phyloP scores from a whole-genome alignment of 2,888 invertebrate species.

The Hipparchia sbordonii region DNA sequence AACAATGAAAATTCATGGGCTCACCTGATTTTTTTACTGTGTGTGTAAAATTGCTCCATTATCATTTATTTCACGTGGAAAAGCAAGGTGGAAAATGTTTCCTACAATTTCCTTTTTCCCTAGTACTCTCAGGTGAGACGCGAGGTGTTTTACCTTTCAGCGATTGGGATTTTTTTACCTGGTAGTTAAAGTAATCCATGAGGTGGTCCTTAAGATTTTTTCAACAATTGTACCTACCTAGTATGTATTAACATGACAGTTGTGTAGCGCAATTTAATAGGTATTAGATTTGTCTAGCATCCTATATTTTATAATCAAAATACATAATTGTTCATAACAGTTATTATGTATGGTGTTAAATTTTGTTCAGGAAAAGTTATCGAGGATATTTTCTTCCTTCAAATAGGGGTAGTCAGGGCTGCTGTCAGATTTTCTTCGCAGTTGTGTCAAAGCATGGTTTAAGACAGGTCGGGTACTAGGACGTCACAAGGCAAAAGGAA shows the following conservation, averaged over 20 bases:
- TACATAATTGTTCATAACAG: too few relatives aligned
- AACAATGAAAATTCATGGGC: not conserved
- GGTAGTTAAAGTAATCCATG: too few relatives aligned
- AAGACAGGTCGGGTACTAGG: conserved; percentile 76
- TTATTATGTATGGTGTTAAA: too few relatives aligned
- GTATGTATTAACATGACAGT: too few relatives aligned
- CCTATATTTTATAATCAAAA: too few relatives aligned
- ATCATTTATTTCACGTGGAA: conserved; percentile 43
- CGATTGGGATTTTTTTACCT: conserved; percentile 17
- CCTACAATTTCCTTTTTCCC: conserved; percentile 57
- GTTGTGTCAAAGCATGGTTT: conserved; percentile 75
- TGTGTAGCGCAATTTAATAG: too few relatives aligned
- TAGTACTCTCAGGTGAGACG: conserved; percentile 72
- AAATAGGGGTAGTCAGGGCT: conserved; percentile 33
- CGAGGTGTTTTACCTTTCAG: conserved; percentile 67
- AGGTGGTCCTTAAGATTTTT: too few relatives aligned
- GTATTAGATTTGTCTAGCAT: too few relatives aligned
- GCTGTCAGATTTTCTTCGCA: conserved; percentile 76
- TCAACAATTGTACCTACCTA: too few relatives aligned
- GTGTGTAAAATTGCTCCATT: conserved; percentile 22
- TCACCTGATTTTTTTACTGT: conserved; percentile 3
- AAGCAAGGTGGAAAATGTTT: conserved; percentile 53
- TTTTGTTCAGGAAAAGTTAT: too few relatives aligned
- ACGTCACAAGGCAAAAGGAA: conserved; percentile 44
- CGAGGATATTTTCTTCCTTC: too few relatives aligned